Conservation (phyloP, 1,140 invertebrate genomes). For the Drosophila arawakana region DNA sequence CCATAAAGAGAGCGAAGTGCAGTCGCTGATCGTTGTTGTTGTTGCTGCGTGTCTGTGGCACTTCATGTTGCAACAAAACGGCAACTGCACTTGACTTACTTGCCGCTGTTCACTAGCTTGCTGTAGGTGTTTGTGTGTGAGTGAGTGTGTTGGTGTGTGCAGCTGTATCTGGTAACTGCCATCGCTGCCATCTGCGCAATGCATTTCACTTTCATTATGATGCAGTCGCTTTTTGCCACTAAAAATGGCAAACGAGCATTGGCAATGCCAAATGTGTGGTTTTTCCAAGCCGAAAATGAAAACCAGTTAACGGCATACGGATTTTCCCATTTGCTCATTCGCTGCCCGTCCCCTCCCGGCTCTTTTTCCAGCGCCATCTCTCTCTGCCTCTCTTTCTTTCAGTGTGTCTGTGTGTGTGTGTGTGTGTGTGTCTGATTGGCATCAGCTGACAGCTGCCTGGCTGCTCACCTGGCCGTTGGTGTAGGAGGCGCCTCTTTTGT, state of each 20-base stretch:
- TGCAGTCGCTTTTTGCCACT: slow-evolving; percentile 81
- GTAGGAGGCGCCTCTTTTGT: slow-evolving; percentile 56
- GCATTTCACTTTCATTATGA: slow-evolving; percentile 83
- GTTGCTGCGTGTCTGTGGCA: slow-evolving; percentile 41
- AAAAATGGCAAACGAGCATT: slow-evolving; percentile 73
- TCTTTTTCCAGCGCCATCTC: neutral
- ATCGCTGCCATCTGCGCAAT: slow-evolving; percentile 75
- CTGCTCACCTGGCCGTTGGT: slow-evolving; percentile 59
- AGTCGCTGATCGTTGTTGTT: slow-evolving; percentile 7
- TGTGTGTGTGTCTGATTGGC: slow-evolving; percentile 42
- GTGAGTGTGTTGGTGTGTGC: neutral
- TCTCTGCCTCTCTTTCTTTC: neutral
- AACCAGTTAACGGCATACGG: slow-evolving; percentile 67
- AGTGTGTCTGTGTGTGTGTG: slow-evolving; percentile 8
- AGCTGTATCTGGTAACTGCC: slow-evolving; percentile 67
- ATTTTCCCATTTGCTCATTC: slow-evolving; percentile 44
- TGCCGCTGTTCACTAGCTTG: slow-evolving; percentile 23
- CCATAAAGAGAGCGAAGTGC: slow-evolving; percentile 50
- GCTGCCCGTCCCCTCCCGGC: neutral
- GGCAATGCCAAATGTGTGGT: slow-evolving; percentile 75
- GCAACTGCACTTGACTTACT: slow-evolving; percentile 78
- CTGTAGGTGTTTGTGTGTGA: neutral
- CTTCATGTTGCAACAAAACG: slow-evolving; percentile 39
- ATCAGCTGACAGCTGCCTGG: slow-evolving; percentile 73
- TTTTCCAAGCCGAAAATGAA: slow-evolving; percentile 81